Evolutionary conservation across 23 tunicate genomes (phyloP).

Genomic region (Clavelina lepadiformis): DNA sequence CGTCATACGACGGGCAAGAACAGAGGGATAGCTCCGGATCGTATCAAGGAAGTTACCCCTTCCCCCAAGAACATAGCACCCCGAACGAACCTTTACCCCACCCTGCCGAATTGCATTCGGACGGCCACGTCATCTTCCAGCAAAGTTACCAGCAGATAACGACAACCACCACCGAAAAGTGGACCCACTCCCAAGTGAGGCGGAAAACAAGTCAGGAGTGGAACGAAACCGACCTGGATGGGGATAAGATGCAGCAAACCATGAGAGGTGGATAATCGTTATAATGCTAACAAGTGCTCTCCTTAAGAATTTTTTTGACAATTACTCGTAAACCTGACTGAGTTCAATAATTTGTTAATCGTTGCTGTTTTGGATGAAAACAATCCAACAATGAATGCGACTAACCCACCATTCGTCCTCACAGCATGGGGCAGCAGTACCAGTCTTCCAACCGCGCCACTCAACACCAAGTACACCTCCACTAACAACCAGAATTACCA

Average conservation of each 20-base stretch:
- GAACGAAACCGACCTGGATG: constrained; percentile 81
- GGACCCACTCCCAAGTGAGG: constrained; percentile 13
- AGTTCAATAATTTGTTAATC: too few relatives aligned
- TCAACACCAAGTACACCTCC: constrained; percentile 9
- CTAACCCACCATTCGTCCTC: too few relatives aligned
- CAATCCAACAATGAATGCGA: too few relatives aligned
- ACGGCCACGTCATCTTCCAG: neutral
- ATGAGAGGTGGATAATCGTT: constrained; percentile 70
- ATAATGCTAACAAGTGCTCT: too few relatives aligned
- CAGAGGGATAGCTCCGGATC: too few relatives aligned
- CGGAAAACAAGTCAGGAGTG: constrained; percentile 68
- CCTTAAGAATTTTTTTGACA: too few relatives aligned
- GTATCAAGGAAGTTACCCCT: too few relatives aligned
- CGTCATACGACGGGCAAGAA: too few relatives aligned
- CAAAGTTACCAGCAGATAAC: neutral
- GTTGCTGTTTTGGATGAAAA: too few relatives aligned
- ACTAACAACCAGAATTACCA: constrained; percentile 6
- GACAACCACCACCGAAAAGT: neutral
- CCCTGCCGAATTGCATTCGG: neutral
- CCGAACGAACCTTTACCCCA: neutral
- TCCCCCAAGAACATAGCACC: neutral
- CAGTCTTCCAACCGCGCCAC: constrained; percentile 33
- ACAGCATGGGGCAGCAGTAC: constrained; percentile 54
- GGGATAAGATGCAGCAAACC: constrained; percentile 44
- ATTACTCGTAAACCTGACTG: too few relatives aligned